phyloP scores from a whole-genome alignment of 2,113 vertebrate genomes.

The Scomber japonicus region DNA sequence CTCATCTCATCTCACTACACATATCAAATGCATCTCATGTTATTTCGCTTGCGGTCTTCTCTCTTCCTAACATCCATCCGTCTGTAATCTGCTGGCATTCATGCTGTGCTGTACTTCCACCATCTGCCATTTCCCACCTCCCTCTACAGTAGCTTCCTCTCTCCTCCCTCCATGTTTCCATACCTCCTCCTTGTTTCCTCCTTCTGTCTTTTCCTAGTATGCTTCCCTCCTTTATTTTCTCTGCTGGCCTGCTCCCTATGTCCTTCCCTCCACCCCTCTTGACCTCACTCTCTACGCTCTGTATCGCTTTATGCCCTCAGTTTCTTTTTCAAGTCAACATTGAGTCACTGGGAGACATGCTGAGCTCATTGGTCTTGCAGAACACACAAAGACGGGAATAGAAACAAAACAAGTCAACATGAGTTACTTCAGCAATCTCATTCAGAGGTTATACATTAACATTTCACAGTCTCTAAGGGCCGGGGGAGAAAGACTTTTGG shows the following conservation, averaged over 20 bases:
- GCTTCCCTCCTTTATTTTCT: not conserved
- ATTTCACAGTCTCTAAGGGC: not conserved
- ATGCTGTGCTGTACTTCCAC: slow-evolving; percentile 60
- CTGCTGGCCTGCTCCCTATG: not conserved
- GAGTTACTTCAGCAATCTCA: slow-evolving; percentile 3
- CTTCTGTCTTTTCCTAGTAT: slow-evolving; percentile 23
- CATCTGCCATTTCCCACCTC: slow-evolving; percentile 72
- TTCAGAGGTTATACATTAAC: not conserved
- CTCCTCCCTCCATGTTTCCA: slow-evolving; percentile 22
- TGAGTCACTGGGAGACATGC: slow-evolving; percentile 54
- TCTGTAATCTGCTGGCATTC: slow-evolving; percentile 46
- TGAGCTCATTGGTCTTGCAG: slow-evolving; percentile 48
- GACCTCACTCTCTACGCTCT: slow-evolving; percentile 17
- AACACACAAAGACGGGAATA: slow-evolving; percentile 19
- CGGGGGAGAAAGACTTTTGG: not conserved
- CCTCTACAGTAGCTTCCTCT: slow-evolving; percentile 36
- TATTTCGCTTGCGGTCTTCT: slow-evolving; percentile 12
- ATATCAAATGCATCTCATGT: not conserved
- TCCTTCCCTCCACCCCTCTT: slow-evolving; percentile 16
- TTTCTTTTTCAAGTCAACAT: slow-evolving; percentile 21
- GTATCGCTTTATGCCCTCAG: slow-evolving; percentile 31
- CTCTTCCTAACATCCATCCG: slow-evolving; percentile 26
- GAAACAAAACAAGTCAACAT: slow-evolving; percentile 44
- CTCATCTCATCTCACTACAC: slow-evolving; percentile 11
- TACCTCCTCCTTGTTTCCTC: slow-evolving; percentile 1